Conservation (phyloP, 2,888 invertebrate species). For the Plutella xylostella region DNA sequence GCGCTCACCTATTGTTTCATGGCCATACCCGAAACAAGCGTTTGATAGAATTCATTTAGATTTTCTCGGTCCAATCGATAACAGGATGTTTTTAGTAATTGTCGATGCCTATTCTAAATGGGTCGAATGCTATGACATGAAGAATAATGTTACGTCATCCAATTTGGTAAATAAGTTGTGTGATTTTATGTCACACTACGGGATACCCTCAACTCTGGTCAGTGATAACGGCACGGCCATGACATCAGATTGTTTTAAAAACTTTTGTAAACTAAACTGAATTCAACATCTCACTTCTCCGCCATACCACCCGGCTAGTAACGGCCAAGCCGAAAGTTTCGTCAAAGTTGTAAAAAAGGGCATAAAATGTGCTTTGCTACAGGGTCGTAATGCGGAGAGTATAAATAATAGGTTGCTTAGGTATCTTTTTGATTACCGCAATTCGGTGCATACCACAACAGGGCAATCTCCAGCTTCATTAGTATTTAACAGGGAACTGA, state of each 20-base stretch:
- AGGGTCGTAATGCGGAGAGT: background rate
- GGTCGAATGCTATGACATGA: conserved; percentile 1
- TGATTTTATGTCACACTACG: conserved; percentile 1
- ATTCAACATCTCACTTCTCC: background rate
- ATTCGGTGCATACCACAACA: background rate
- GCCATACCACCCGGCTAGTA: no score
- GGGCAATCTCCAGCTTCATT: background rate
- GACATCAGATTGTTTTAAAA: conserved; percentile 9
- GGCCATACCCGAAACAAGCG: background rate
- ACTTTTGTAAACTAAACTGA: conserved; percentile 1
- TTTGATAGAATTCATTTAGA: conserved; percentile 3
- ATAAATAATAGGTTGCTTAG: background rate
- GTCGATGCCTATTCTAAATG: conserved; percentile 3
- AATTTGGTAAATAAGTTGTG: background rate
- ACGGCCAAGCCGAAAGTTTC: conserved; percentile 18
- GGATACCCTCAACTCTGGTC: conserved; percentile 7
- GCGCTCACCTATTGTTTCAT: background rate
- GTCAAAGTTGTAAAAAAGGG: conserved; percentile 3
- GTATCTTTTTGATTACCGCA: no score
- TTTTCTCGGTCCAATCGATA: conserved; percentile 7
- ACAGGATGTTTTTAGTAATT: no score
- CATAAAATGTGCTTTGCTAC: conserved; percentile 13
- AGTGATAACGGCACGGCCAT: conserved; percentile 22
- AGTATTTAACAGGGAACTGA: background rate
- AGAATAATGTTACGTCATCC: background rate